Evolutionary conservation across 2,797 vertebrate genomes (phyloP).

Genomic region (Peromyscus aztecus): DNA sequence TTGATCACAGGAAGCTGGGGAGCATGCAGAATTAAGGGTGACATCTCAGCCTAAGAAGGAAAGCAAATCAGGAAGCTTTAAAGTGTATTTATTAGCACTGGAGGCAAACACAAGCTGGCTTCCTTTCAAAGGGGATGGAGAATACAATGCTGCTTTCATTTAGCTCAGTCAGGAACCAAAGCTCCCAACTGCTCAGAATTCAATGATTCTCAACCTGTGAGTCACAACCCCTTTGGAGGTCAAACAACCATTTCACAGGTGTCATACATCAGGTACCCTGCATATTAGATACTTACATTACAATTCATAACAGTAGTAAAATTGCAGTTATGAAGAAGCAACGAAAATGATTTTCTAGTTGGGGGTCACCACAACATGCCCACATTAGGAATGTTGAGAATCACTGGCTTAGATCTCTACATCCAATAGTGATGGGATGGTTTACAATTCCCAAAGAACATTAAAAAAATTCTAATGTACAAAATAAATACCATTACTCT

Average conservation of each 20-base stretch:
- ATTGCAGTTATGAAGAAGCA: neutral
- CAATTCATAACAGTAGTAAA: neutral
- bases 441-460: neutral
- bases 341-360: neutral
- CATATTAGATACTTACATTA: neutral
- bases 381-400: neutral
- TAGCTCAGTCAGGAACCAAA: too few relatives aligned
- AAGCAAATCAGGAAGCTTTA: neutral
- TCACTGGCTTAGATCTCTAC: neutral
- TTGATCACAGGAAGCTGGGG: slow-evolving; percentile 27
- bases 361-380: neutral
- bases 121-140: neutral
- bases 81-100: neutral
- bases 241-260: neutral
- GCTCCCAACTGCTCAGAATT: neutral
- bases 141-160: neutral
- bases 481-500: neutral
- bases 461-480: neutral
- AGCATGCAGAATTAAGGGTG: neutral
- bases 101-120: neutral
- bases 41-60: neutral
- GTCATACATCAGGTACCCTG: too few relatives aligned
- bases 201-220: neutral
- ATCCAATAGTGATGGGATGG: neutral
- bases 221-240: neutral